Conservation (phyloP, 2,888 invertebrate species). For the Leuctra nigra region DNA sequence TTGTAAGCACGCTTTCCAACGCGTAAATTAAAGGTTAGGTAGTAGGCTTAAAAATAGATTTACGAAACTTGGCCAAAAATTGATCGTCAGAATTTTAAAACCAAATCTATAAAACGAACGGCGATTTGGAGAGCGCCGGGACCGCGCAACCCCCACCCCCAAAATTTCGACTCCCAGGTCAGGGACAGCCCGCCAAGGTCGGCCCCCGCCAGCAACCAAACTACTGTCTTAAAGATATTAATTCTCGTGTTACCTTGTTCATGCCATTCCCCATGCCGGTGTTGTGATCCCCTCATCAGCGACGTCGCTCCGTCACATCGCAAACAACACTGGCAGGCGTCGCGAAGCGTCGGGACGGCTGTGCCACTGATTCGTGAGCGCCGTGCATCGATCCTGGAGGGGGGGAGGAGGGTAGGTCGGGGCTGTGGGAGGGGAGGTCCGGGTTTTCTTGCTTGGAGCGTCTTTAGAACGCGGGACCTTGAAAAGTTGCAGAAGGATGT, state of each 20-base stretch:
- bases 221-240: too few relatives aligned
- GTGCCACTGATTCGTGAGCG: too few relatives aligned
- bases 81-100: too few relatives aligned
- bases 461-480: too few relatives aligned
- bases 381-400: constrained; percentile 30
- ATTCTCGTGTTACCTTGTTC: constrained; percentile 66
- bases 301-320: constrained; percentile 37
- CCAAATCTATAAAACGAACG: neutral
- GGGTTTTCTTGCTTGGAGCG: too few relatives aligned
- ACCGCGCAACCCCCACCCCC: too few relatives aligned
- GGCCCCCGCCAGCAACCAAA: neutral
- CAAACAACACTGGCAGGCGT: constrained; percentile 39
- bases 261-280: constrained; percentile 76
- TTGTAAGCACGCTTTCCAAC: too few relatives aligned
- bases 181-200: constrained; percentile 2
- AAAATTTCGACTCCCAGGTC: constrained; percentile 2
- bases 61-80: too few relatives aligned
- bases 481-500: too few relatives aligned
- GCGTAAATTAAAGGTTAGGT: too few relatives aligned
- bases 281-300: constrained; percentile 40
- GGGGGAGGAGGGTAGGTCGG: neutral
- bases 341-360: constrained; percentile 52
- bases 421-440: too few relatives aligned
- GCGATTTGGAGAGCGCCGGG: neutral
- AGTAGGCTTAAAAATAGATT: too few relatives aligned